Evolutionary conservation across 2,113 vertebrate genomes (phyloP), one percentile per base, ranked within the genome.

Genomic region (Thryonomys swinderianus): DNA sequence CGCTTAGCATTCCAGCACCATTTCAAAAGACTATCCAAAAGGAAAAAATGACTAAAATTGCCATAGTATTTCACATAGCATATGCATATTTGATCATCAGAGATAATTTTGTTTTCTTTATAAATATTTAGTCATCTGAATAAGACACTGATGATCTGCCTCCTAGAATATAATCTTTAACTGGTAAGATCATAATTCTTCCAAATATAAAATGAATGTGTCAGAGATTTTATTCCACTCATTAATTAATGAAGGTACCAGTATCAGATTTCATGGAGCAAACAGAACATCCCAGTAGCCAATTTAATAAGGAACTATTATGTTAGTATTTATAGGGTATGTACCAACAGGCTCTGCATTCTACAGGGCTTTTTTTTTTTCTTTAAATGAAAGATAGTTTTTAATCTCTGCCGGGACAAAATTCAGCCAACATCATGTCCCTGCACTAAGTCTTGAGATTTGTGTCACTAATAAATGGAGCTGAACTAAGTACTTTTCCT

Each of bases 101-200:
- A 69, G 27, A 80, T 57, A 71, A 81, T 83, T 93, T 88, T 74
- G 76, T 83, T 93, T 88, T 74, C 62, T 74, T 64, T 93, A 67
- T 57, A 57, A 71, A 34, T 45, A 40, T 40, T 64, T 61, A 62
- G 14, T 55, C 57, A 57, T 23, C 59, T 85, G 40, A 86, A 69
- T 53, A 71, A 90, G 25, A 73, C 89, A 61, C 51, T 76, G 55
- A 66, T 90, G 27, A 84, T 51, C 53, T 40, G 66, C 81, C 83
- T 88, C 23, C 64, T 61, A 23, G 42, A 59, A 8, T 42, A 51
- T 59, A 32, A 55, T 69, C 73, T 90, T 81, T 45, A 82, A 94
- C 37, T 71, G 57, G 16, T 64, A 83, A 94, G 95, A 61, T 84
- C 42, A 27, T 67, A 89, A 76, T 1, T 76, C 45, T 64, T 85